Evolutionary conservation across 2,888 invertebrate genomes (phyloP).

Genomic region (Galerucella calmariensis): DNA sequence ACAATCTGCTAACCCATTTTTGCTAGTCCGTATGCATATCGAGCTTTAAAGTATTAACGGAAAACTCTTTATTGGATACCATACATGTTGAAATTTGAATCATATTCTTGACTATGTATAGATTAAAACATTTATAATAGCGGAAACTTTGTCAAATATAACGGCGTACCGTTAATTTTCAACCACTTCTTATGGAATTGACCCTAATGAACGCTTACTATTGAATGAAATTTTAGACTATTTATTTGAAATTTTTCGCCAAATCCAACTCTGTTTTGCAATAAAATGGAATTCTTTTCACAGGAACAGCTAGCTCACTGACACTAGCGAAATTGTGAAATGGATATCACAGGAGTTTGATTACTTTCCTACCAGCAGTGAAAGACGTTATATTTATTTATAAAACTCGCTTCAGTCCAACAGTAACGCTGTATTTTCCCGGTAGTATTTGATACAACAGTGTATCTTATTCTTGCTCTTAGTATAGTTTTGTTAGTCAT

Average conservation of each 20-base stretch:
- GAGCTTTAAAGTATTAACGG: no score
- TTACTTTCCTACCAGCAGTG: constrained; percentile 39
- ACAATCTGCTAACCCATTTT: no score
- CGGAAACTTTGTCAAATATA: no score
- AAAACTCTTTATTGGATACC: no score
- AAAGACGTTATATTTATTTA: constrained; percentile 32
- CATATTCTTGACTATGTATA: no score
- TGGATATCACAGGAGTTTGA: constrained; percentile 44
- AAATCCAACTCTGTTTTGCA: constrained; percentile 2
- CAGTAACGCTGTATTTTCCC: neutral
- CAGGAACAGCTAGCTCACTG: neutral
- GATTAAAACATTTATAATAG: no score
- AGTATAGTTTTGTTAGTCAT: neutral
- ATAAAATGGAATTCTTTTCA: constrained; percentile 8
- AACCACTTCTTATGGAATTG: no score
- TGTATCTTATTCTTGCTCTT: neutral
- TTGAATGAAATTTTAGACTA: no score
- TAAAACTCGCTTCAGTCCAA: neutral
- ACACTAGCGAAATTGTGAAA: constrained; percentile 33
- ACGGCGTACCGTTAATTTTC: no score
- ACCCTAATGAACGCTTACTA: no score
- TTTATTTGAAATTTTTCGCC: neutral
- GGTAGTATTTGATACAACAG: neutral
- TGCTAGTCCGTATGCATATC: no score
- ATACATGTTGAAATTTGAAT: no score